These are phyloP conservation scores for Falco rusticolus DNA, from an alignment of 2,797 vertebrate species.

Conservation along the genomic window DNA sequence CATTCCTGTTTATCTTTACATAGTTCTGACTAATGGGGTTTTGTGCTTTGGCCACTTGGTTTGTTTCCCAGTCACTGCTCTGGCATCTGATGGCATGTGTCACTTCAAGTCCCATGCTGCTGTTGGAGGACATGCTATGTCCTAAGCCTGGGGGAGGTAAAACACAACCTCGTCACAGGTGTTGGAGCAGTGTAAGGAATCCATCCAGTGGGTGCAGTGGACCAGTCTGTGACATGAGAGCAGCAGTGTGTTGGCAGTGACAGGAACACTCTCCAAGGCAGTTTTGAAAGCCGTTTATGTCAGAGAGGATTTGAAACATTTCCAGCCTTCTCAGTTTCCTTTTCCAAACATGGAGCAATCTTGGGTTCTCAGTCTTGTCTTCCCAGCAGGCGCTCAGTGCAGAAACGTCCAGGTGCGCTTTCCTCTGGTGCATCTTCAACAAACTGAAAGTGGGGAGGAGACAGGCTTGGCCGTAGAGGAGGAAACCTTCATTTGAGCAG, in stretches of 20 bases:
- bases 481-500: neutral
- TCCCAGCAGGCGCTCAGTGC: neutral
- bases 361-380: neutral
- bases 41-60: neutral
- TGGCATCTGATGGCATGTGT: neutral
- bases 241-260: neutral
- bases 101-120: neutral
- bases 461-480: neutral
- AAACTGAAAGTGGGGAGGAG: neutral
- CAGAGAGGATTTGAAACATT: neutral
- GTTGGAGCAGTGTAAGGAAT: neutral
- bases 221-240: neutral
- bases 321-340: neutral
- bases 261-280: rapidly evolving
- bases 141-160: neutral
- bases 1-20: neutral
- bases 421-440: neutral
- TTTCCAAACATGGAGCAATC: neutral
- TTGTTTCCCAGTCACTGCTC: neutral
- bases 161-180: neutral
- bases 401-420: neutral
- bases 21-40: neutral
- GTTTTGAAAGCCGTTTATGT: neutral
- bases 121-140: rapidly evolving
- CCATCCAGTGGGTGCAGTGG: rapidly evolving